Base-by-base conservation (phyloP, 2,888 invertebrate species). In the Pseudococcus viburni region DNA sequence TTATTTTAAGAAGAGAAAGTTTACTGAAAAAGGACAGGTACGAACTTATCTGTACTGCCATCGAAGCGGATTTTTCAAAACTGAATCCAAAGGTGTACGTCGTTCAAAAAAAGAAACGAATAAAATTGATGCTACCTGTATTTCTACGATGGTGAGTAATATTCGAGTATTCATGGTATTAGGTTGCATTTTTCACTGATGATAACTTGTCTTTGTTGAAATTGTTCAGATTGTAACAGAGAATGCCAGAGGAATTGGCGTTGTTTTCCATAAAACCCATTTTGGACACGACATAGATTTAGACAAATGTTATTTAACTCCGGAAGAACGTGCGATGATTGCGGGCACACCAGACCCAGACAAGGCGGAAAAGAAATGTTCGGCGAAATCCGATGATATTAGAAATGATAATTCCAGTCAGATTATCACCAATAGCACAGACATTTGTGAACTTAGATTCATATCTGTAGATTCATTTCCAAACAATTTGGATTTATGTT, bases 1-100 rank as follows among this genome's bases (percentile, higher is more conserved):
- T 12, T 85, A 85, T 26, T 9, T 3, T 9, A 26, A 11, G 1
- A 85, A 42, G 26, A 48, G 22, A 19, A 9, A 0, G 0, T 5
- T 11, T 17, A 9, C 6, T 5, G 48, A n/a, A 2, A 48, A 33
- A 33, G 26, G 26, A 3, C 26, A 5, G n/a, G 46, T 15, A 19
- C 19, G 55, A 12, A 22, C 17, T 8, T 85, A 85, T 85, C 55
- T 85, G 7, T 48, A 55, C 17, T 85, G 85, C 9, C 85, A 85
- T 55, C 51, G 55, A 51, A 22, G 26, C 17, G 48, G 85, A 26
- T 85, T 26, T 17, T 85, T 85, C n/a, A 17, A 17, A 17, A 55
- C 22, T 55, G 22, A 26, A 85, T 48, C 85, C 1, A 85, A 48
- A 15, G 55, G 64, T 17, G 7, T 17, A 3, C 55, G 42, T 11